Percentiles rank a stretch among this genome's conserved stretches.
phyloP scores from a whole-genome alignment of 1,140 invertebrate genomes.

The Drosophila ananassae region DNA sequence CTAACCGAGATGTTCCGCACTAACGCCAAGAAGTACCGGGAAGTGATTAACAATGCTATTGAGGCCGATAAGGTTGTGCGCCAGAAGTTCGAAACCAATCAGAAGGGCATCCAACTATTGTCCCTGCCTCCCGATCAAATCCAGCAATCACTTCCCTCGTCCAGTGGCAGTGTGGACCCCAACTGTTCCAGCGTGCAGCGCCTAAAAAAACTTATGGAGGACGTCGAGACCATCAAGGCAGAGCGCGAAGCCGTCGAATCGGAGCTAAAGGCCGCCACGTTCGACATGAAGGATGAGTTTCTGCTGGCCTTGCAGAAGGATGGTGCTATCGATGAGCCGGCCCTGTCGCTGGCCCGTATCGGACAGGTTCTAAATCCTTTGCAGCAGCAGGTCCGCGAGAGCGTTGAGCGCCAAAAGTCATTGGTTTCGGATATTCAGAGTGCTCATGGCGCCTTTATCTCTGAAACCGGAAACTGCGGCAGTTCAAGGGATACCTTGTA shows the following conservation, averaged over 20 bases:
- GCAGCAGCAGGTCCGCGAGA: conserved; percentile 92
- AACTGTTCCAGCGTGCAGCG: conserved; percentile 87
- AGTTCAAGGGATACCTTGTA: conserved; percentile 91
- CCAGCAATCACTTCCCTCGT: conserved; percentile 87
- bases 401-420: conserved; percentile 90
- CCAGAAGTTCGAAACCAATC: conserved; percentile 93
- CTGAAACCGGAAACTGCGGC: conserved; percentile 88
- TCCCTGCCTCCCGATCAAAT: conserved; percentile 89
- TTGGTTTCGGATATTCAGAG: conserved; percentile 91
- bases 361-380: conserved; percentile 92
- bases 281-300: conserved; percentile 95
- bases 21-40: conserved; percentile 95
- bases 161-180: conserved; percentile 85
- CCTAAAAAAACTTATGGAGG: conserved; percentile 92
- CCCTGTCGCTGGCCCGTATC: conserved; percentile 90
- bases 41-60: conserved; percentile 96
- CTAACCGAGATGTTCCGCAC: conserved; percentile 94
- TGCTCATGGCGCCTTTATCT: conserved; percentile 90
- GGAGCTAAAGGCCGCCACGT: conserved; percentile 92
- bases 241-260: conserved; percentile 95
- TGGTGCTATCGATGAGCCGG: conserved; percentile 94
- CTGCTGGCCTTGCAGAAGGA: conserved; percentile 91
- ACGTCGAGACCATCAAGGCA: conserved; percentile 93
- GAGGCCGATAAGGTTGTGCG: conserved; percentile 90
- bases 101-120: conserved; percentile 92